These are phyloP conservation scores for Nyctibius bracteatus DNA, from an alignment of 2,113 vertebrate genomes.

Conservation along the genomic window DNA sequence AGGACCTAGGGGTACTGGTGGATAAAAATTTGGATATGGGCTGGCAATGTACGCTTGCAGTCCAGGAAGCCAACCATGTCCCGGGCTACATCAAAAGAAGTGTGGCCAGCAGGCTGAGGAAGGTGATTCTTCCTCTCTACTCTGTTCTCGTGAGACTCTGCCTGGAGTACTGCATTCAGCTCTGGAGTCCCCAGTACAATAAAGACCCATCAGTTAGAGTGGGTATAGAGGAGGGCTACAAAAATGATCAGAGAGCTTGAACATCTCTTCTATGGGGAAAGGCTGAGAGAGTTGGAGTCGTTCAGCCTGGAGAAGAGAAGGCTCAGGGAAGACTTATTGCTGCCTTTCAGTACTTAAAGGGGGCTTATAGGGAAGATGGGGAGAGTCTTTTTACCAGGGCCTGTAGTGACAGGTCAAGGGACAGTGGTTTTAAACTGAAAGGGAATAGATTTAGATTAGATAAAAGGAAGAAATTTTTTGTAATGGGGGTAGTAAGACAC, in stretches of 20 bases:
- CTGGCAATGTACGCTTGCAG: too few species aligned
- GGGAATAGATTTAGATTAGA: neutral
- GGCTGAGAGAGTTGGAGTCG: neutral
- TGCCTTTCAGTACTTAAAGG: neutral
- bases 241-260: neutral
- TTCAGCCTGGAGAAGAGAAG: neutral
- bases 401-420: neutral
- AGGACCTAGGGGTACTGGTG: too few species aligned
- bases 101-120: neutral
- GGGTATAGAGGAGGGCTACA: neutral
- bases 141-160: neutral
- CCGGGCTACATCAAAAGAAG: neutral
- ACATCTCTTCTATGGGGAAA: neutral
- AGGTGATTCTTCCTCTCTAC: neutral
- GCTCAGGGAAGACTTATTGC: neutral
- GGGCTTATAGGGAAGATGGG: neutral
- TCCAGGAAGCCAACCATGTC: neutral
- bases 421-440: neutral
- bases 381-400: neutral
- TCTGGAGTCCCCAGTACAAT: neutral
- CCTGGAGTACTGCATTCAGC: neutral
- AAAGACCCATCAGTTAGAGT: neutral
- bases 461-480: neutral
- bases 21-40: too few species aligned
- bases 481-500: fast-evolving